Conservation (phyloP, 2,888 invertebrate species). For the Xanthia togata region DNA sequence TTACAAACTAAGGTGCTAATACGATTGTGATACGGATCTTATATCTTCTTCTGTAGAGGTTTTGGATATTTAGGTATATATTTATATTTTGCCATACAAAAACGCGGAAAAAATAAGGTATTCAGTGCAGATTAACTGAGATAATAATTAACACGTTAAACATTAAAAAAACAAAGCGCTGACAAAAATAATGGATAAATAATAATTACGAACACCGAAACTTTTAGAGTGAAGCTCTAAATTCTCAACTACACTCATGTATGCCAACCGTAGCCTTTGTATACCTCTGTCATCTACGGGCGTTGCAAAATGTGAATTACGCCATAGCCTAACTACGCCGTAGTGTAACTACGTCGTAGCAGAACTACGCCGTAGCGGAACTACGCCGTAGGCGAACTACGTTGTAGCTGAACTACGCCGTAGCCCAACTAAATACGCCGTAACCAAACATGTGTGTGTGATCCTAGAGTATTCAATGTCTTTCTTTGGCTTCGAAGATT, state of each 20-base stretch:
- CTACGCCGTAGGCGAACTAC: not conserved
- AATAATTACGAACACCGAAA: not conserved
- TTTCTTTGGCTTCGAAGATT: not conserved
- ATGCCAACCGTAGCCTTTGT: too few relatives aligned
- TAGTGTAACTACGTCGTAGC: not conserved
- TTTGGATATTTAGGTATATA: too few relatives aligned
- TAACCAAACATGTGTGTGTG: too few relatives aligned
- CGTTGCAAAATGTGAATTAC: not conserved
- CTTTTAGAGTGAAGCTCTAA: not conserved
- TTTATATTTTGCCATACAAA: not conserved
- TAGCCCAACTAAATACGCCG: too few relatives aligned
- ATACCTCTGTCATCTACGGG: not conserved
- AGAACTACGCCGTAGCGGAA: fast-evolving
- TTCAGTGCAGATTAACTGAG: too few relatives aligned
- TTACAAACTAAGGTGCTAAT: not conserved
- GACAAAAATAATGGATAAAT: not conserved
- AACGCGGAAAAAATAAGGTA: not conserved
- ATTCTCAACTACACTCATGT: not conserved
- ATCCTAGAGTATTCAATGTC: too few relatives aligned
- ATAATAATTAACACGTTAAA: too few relatives aligned
- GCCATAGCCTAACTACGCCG: not conserved
- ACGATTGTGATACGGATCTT: not conserved
- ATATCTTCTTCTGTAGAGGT: too few relatives aligned
- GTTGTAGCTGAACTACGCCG: not conserved
- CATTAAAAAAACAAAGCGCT: not conserved